Conservation (phyloP, 2,888 invertebrate genomes). For the Lissonota sp. region DNA sequence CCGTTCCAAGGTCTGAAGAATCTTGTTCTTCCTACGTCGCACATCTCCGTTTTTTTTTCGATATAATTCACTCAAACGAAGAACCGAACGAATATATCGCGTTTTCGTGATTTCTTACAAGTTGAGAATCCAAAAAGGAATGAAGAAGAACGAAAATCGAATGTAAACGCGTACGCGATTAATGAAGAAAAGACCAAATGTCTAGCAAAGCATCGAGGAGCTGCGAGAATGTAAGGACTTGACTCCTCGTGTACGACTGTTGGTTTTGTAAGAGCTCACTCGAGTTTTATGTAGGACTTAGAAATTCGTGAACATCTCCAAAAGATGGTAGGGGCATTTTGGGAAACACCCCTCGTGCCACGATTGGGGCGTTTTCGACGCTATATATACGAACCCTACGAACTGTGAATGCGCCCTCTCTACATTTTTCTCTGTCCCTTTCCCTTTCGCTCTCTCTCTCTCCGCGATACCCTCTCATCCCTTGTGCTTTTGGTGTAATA, state of each 20-base stretch:
- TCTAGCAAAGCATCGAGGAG: not conserved
- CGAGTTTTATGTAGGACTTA: constrained; percentile 41
- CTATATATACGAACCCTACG: constrained; percentile 47
- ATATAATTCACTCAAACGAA: not conserved
- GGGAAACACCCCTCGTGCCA: constrained; percentile 70
- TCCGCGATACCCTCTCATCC: constrained; percentile 20
- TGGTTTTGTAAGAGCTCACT: constrained; percentile 1
- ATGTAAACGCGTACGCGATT: too few species aligned
- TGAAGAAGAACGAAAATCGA: too few species aligned
- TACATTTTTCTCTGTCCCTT: not conserved
- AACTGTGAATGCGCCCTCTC: constrained; percentile 37
- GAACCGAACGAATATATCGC: not conserved
- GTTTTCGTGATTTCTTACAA: not conserved
- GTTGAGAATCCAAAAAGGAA: not conserved
- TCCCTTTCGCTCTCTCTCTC: not conserved
- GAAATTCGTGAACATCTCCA: constrained; percentile 20
- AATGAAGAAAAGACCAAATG: not conserved
- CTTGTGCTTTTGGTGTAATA: constrained; percentile 15
- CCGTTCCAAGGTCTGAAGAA: constrained; percentile 77
- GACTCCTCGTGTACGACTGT: constrained; percentile 50
- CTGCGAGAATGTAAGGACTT: constrained; percentile 19
- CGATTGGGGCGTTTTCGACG: constrained; percentile 75
- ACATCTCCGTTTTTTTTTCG: constrained; percentile 51
- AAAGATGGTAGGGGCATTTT: constrained; percentile 53
- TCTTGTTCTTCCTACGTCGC: constrained; percentile 50